Base-by-base conservation (phyloP, 2,888 invertebrate genomes). In the Aphidius colemani region DNA sequence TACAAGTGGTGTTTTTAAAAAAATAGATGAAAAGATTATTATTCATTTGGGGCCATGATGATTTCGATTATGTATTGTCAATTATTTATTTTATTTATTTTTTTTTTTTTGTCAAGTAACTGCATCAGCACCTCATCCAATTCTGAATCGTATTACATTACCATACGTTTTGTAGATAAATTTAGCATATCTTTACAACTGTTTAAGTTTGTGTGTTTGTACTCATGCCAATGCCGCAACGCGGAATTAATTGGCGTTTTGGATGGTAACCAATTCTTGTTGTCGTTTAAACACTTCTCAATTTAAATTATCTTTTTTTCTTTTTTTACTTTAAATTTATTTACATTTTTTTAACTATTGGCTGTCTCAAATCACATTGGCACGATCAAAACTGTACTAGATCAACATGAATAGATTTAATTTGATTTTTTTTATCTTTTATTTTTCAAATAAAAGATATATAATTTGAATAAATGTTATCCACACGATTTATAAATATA, bases 111-210 rank as follows among this genome's bases (percentile, higher is more conserved):
- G 30, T 30, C 30, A 30, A 30, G 2, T 30, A 45, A 50, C 41
- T 57, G 40, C 60, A 45, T 30, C 43, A n/a, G 44, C 53, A 53
- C 44, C 30, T 48, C 30, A 44, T 40, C 46, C 58, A 50, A 11
- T 53, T 55, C 63, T 53, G 53, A 61, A 65, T 61, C 72, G 79
- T 78, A 79, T 80, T 78, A 79, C 80, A 78, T 80, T 80, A 78
- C 80, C 75, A 30, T 30, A 77, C 77, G 48, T 13, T 30, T 51
- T 7, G 57, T 57, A 77, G 79, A 79, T 80, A 80, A 80, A 80
- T 80, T 80, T 80, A 80, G 80, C 78, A 71, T 77, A 39, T 78
- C 79, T 78, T 80, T 79, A 75, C 73, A 76, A 74, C 72, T 70
- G 74, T 46, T 10, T 73, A 73, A 46, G 11, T 69, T 71, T 71